Evolutionary conservation across 2,888 invertebrate genomes (phyloP).

Genomic region (Desoria tigrina): DNA sequence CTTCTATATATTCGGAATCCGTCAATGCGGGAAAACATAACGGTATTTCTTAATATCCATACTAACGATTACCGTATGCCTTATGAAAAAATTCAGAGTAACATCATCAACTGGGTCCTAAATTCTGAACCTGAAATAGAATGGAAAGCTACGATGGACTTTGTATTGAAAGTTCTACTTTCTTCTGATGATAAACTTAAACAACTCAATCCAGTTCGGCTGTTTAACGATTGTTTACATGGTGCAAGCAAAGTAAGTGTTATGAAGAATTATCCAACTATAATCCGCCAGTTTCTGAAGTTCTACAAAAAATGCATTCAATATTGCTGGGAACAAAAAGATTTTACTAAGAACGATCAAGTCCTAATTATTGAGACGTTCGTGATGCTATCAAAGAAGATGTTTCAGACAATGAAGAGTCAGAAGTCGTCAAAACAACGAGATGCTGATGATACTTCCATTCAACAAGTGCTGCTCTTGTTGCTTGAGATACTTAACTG

Average conservation of each 20-base stretch:
- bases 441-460: not conserved
- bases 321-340: not conserved
- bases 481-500: slow-evolving; percentile 19
- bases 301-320: slow-evolving; percentile 7
- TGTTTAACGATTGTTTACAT: not conserved
- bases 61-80: not conserved
- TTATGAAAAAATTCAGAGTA: not conserved
- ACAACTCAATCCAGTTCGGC: not conserved
- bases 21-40: not conserved
- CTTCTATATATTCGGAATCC: slow-evolving; percentile 22
- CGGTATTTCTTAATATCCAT: not conserved
- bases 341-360: not conserved
- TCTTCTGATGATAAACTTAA: not conserved
- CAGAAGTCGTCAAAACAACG: not conserved
- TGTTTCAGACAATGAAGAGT: not conserved
- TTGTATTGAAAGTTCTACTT: slow-evolving; percentile 8
- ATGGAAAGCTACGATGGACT: slow-evolving; percentile 5
- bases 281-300: slow-evolving; percentile 13
- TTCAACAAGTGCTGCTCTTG: slow-evolving; percentile 17
- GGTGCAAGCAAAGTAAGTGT: not conserved
- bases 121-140: slow-evolving; percentile 12
- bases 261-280: not conserved
- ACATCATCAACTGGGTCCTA: not conserved
- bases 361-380: not conserved
- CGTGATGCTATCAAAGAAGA: not conserved